Conservation (phyloP, 1,140 invertebrate species). For the Cydia amplana region DNA sequence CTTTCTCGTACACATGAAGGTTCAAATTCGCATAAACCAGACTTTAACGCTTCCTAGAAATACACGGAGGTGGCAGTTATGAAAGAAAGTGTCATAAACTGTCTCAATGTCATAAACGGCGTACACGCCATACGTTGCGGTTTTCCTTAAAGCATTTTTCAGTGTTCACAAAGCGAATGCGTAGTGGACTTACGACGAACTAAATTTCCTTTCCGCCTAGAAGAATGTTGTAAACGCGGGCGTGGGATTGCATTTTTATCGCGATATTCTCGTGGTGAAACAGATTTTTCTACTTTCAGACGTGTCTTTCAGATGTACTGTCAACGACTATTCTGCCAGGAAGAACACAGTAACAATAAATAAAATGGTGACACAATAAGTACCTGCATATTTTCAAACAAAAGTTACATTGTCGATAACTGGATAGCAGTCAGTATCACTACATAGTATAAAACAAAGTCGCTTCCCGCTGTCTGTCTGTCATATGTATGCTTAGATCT, state of each 20-base stretch:
- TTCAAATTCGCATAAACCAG: not conserved
- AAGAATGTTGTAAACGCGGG: not conserved
- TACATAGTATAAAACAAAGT: too few species aligned
- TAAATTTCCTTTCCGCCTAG: slow-evolving; percentile 1
- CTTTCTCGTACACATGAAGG: not conserved
- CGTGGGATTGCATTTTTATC: not conserved
- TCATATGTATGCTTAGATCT: too few species aligned
- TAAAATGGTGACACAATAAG: not conserved
- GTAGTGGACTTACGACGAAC: slow-evolving; percentile 1
- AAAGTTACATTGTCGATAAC: too few species aligned
- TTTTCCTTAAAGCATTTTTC: not conserved
- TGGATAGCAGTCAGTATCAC: too few species aligned
- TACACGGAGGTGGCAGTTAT: slow-evolving; percentile 12
- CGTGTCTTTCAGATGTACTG: not conserved
- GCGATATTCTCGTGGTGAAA: not conserved
- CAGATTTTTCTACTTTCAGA: not conserved
- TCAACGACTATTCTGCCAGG: not conserved
- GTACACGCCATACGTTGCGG: not conserved
- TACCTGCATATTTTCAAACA: too few species aligned
- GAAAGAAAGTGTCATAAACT: slow-evolving; percentile 19
- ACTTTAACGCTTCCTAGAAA: not conserved
- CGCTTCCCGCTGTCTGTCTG: too few species aligned
- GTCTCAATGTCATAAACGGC: not conserved
- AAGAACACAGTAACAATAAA: not conserved
- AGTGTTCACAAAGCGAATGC: not conserved